Percentiles rank a stretch among this genome's conserved stretches.
These are phyloP conservation scores for Perodicticus potto DNA, from an alignment of 2,797 vertebrate genomes.

Conservation along the genomic window DNA sequence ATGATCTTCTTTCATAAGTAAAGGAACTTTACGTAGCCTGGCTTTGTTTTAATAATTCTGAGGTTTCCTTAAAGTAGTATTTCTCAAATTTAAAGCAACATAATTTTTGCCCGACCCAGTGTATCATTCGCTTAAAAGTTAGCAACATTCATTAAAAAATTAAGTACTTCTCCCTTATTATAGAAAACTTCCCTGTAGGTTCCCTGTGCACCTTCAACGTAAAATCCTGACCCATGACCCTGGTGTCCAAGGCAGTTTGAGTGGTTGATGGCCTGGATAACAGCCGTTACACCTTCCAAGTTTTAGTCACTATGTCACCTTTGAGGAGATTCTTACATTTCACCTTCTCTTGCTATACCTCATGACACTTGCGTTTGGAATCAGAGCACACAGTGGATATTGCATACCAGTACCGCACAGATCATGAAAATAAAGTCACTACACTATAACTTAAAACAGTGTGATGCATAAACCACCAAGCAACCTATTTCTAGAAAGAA, in stretches of 20 bases:
- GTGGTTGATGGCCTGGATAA: neutral
- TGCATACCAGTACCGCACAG: neutral
- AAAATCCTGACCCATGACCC: neutral
- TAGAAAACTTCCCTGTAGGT: constrained; percentile 16
- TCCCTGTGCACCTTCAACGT: neutral
- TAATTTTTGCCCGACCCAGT: constrained; percentile 16
- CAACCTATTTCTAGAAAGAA: constrained; percentile 65
- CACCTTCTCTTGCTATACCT: neutral
- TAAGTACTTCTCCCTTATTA: constrained; percentile 15
- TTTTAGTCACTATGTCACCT: constrained; percentile 30
- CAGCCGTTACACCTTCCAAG: neutral
- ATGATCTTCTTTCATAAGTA: constrained; percentile 3
- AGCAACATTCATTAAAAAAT: constrained; percentile 42
- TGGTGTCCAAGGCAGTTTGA: neutral
- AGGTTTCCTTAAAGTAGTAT: constrained; percentile 40
- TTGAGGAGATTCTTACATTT: constrained; percentile 11
- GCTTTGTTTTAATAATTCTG: constrained; percentile 5
- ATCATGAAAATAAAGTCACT: constrained; percentile 55
- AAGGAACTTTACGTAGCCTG: neutral
- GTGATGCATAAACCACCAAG: constrained; percentile 21
- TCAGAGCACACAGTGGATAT: constrained; percentile 39
- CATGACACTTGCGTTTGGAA: constrained; percentile 63
- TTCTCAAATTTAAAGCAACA: constrained; percentile 15
- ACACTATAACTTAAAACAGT: constrained; percentile 29
- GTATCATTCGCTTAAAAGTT: constrained; percentile 48